These are phyloP conservation scores for Phrynocephalus guinanensis DNA, from an alignment of 2,797 vertebrate genomes.

Conservation along the genomic window DNA sequence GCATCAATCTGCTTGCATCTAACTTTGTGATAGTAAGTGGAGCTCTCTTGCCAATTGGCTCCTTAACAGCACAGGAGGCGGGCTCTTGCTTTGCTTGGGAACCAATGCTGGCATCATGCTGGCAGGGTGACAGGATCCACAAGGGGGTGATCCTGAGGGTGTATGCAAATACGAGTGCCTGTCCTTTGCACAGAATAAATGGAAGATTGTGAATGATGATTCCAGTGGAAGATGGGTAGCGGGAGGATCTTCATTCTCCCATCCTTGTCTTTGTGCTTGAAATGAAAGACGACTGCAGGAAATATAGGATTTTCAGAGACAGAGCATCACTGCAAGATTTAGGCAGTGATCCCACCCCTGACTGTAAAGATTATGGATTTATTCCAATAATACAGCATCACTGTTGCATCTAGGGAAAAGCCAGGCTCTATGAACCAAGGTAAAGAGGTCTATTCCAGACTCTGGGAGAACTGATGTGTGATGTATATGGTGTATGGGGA, in stretches of 20 bases:
- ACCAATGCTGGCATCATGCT: background rate
- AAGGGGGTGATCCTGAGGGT: background rate
- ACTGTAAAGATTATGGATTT: background rate
- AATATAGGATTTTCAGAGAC: background rate
- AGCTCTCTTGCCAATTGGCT: constrained; percentile 22
- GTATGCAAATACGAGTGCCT: background rate
- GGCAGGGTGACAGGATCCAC: background rate
- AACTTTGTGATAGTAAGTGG: background rate
- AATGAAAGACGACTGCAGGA: background rate
- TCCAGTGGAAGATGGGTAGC: background rate
- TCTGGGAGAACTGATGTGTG: background rate
- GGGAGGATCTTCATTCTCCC: background rate
- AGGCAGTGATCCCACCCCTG: background rate
- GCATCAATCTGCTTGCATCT: background rate
- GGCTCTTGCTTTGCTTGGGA: background rate
- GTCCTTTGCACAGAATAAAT: background rate
- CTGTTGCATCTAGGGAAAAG: too few relatives aligned
- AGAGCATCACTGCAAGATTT: too few relatives aligned
- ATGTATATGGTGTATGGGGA: too few relatives aligned
- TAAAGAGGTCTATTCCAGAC: too few relatives aligned
- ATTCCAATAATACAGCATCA: background rate
- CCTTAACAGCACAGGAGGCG: background rate
- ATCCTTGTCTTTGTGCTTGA: background rate
- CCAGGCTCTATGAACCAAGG: background rate
- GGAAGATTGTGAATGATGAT: background rate